A percentile compares a stretch with the other conserved stretches of the same genome.
phyloP scores from a whole-genome alignment of 1,140 invertebrate genomes.

The Medauroidea extradentata region DNA sequence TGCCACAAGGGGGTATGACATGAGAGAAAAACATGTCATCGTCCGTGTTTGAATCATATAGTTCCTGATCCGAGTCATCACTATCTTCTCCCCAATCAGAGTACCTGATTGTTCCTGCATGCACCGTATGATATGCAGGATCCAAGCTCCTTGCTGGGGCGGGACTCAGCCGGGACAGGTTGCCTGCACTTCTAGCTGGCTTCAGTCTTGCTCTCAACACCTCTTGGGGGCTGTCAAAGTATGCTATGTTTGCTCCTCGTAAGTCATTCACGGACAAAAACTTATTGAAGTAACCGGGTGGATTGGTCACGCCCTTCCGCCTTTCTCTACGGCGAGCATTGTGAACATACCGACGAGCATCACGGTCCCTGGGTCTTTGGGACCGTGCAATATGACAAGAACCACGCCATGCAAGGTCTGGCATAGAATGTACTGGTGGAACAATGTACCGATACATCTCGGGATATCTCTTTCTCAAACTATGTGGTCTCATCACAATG shows the following conservation, averaged over 20 bases:
- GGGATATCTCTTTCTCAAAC: too few species aligned
- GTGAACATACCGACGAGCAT: too few species aligned
- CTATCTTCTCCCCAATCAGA: too few species aligned
- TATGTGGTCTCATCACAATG: too few species aligned
- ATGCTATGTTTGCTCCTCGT: too few species aligned
- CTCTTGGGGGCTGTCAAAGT: slow-evolving; percentile 1
- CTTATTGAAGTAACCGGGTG: neutral
- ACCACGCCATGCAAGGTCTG: neutral
- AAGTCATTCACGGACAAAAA: too few species aligned
- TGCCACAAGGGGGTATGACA: slow-evolving; percentile 1
- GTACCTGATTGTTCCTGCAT: slow-evolving; percentile 10
- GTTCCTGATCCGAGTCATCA: neutral
- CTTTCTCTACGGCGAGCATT: too few species aligned
- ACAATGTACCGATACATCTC: too few species aligned
- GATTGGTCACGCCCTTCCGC: neutral
- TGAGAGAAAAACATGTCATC: slow-evolving; percentile 8
- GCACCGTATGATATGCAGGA: slow-evolving; percentile 14
- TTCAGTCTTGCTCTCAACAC: slow-evolving; percentile 14
- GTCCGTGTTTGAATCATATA: neutral
- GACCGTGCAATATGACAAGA: neutral
- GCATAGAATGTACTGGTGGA: neutral
- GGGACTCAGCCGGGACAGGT: neutral
- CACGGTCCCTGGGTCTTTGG: neutral
- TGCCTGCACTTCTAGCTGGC: slow-evolving; percentile 10
- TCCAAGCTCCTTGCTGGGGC: neutral